phyloP scores from a whole-genome alignment of 2,888 invertebrate species.

The Andrena trimmerana region DNA sequence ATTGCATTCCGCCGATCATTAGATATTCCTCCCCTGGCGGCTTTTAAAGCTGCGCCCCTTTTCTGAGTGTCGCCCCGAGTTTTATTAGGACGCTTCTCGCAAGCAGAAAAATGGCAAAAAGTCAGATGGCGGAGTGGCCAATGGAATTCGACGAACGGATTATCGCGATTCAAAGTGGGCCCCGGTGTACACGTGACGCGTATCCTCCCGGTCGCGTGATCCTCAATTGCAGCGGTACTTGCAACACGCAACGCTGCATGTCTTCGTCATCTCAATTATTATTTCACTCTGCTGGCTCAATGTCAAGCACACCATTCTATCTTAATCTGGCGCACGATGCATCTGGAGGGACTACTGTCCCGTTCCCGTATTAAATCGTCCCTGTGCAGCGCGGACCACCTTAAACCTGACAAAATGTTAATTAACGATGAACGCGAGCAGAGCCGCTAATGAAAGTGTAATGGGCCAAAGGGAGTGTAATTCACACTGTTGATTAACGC shows the following conservation, averaged over 20 bases:
- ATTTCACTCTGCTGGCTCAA: conserved; percentile 40
- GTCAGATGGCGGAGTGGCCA: background rate
- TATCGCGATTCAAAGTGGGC: conserved; percentile 11
- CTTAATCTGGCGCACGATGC: conserved; percentile 6
- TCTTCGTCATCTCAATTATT: conserved; percentile 50
- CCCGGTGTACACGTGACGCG: conserved; percentile 24
- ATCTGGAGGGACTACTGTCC: background rate
- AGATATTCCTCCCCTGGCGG: no score
- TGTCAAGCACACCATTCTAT: conserved; percentile 42
- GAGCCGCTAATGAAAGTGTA: conserved; percentile 42
- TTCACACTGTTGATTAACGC: conserved; percentile 26
- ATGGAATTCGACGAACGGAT: conserved; percentile 30
- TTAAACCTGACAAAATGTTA: conserved; percentile 41
- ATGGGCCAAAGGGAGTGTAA: conserved; percentile 29
- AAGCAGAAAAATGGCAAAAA: background rate
- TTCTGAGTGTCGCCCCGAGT: no score
- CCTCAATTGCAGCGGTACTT: conserved; percentile 25
- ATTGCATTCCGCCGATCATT: no score
- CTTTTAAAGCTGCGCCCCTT: no score
- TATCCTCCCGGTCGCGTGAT: conserved; percentile 45
- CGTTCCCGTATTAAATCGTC: conserved; percentile 24
- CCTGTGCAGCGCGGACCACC: background rate
- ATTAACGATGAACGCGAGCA: conserved; percentile 39
- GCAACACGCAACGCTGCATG: conserved; percentile 38
- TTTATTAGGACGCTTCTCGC: no score